Evolutionary conservation across 2,113 vertebrate species (phyloP), one percentile per base, ranked within the genome.

Genomic region (Mirounga angustirostris): DNA sequence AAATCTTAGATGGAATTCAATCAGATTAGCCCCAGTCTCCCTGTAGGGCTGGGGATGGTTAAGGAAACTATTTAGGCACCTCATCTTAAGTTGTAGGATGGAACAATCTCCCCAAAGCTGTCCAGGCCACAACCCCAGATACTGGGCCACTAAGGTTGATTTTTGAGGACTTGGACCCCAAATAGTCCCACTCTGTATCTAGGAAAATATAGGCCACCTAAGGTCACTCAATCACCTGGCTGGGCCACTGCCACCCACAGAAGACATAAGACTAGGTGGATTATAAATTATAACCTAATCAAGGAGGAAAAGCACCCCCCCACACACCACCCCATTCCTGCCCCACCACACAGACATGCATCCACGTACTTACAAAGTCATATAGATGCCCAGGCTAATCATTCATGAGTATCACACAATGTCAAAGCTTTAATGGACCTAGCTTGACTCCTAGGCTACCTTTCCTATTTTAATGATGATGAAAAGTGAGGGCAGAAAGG

Each of bases 1-100:
- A 88, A 83, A 88, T 74, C 65, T 97, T 65, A 92, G 86, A 59
- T 88, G 91, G 14, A 36, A 67, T 63, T 78, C 52, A 82, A 97
- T 98, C 92, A 98, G 97, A 98, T 98, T 69, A 96, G 52, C 84
- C 59, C 87, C 30, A 67, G 9, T 52, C 69, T 97, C 11, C 36
- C 95, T 94, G 74, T 84, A 98, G 92, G 97, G 91, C 36, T 95
- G 36, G 59, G 28, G 40, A 90, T 81, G 89, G n/a, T 83, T 52
- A 96, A 28, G 63, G 63, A 94, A 97, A 87, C 52, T 61, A 86
- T 26, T 86, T 30, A 91, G 87, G 85, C 91, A 85, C 11, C 40
- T 65, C 40, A 94, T 97, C 87, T 89, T 90, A 80, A 94, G 63
- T 78, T 92, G 22, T 61, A 21, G 46, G 26, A 10, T 82, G 54